A percentile compares a stretch with the other conserved stretches of the same genome.
phyloP scores from a whole-genome alignment of 2,797 vertebrate genomes.

The Malacoctenus gilli region DNA sequence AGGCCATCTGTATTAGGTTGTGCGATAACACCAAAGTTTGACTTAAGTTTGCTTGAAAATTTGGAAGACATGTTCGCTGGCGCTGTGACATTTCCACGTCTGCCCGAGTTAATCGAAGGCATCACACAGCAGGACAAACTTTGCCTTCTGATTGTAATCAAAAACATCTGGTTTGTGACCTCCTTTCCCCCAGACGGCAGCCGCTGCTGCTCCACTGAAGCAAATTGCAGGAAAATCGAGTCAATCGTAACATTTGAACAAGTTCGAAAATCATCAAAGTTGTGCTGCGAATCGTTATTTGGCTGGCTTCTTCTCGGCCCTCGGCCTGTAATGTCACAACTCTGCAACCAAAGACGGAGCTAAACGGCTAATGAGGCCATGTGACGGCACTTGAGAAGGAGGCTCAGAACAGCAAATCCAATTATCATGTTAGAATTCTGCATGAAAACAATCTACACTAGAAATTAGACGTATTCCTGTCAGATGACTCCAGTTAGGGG shows the following conservation, averaged over 20 bases:
- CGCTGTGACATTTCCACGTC: too few relatives aligned
- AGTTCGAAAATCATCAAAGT: conserved; percentile 78
- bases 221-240: conserved; percentile 57
- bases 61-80: too few relatives aligned
- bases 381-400: conserved; percentile 80
- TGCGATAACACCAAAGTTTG: too few relatives aligned
- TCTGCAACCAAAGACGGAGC: conserved; percentile 66
- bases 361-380: conserved; percentile 77
- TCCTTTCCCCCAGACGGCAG: conserved; percentile 22
- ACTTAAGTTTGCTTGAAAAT: too few relatives aligned
- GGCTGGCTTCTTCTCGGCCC: conserved; percentile 51
- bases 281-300: conserved; percentile 66
- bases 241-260: conserved; percentile 70
- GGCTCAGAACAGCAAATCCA: conserved; percentile 81
- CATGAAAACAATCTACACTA: conserved; percentile 88
- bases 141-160: conserved; percentile 22
- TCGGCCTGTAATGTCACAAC: conserved; percentile 56
- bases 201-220: conserved; percentile 36
- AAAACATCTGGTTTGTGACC: conserved; percentile 16
- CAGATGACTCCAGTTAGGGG: conserved; percentile 83
- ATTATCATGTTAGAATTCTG: conserved; percentile 86
- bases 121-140: not conserved
- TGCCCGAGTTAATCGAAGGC: too few relatives aligned
- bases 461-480: conserved; percentile 83
- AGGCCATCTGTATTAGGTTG: too few relatives aligned